A percentile compares a stretch with the other conserved stretches of the same genome.
Conservation (phyloP, 2,797 vertebrate genomes). For the Neosilurus mollespiculum region DNA sequence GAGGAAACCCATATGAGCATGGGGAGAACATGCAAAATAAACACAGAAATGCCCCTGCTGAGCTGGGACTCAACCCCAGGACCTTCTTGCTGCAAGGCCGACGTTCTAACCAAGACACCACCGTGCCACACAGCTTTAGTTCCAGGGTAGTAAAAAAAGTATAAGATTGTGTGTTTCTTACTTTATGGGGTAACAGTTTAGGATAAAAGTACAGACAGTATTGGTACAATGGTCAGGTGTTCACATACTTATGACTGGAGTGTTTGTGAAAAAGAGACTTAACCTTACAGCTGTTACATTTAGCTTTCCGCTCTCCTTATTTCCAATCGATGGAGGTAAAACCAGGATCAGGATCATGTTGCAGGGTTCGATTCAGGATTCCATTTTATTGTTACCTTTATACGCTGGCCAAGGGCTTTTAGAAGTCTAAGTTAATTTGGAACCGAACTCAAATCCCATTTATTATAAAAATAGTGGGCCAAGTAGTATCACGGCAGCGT, state of each 20-base stretch:
- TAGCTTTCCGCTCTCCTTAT: constrained; percentile 32
- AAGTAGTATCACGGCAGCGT: background rate
- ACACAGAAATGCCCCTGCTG: too few species aligned
- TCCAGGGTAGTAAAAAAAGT: too few species aligned
- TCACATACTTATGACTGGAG: too few species aligned
- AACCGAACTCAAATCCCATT: constrained; percentile 16
- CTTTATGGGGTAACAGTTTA: background rate
- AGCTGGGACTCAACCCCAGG: too few species aligned
- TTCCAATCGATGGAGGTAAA: constrained; percentile 34
- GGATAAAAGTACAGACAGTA: background rate
- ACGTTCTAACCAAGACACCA: too few species aligned
- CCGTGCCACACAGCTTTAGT: too few species aligned
- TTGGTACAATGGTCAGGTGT: background rate
- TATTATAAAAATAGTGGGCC: constrained; percentile 22
- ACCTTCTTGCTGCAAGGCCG: too few species aligned
- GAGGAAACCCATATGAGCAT: too few species aligned
- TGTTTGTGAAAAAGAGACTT: constrained; percentile 21
- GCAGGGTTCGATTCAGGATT: constrained; percentile 19
- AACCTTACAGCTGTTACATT: constrained; percentile 5
- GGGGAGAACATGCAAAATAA: too few species aligned
- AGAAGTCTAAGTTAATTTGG: constrained; percentile 21
- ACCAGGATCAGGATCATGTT: constrained; percentile 32
- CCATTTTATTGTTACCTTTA: constrained; percentile 32
- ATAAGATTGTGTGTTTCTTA: background rate
- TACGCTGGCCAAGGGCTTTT: constrained; percentile 17